Evolutionary conservation across 64 coral and sea anemone species (phyloP), one percentile per base, ranked within the genome.

Genomic region (Montipora capricornis): DNA sequence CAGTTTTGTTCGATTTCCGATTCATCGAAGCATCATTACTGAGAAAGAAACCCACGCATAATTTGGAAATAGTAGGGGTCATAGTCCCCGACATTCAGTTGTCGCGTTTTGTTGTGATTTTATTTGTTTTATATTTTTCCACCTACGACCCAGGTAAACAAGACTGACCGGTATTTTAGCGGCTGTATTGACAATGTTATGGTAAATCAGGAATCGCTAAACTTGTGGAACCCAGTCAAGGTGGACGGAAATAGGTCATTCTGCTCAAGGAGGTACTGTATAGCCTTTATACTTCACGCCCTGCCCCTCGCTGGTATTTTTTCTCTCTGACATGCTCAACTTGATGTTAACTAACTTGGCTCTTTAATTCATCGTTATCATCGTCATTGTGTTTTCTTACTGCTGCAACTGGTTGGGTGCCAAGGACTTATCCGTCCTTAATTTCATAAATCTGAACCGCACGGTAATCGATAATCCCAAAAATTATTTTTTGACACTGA

Each of bases 121-220:
- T 16, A 4, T 15, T 64, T 68, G 11, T 9, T 3, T 48, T 1
- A 77, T 77, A 4, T 4, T 10, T 20, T 6, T 74, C 76, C 76
- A 74, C 4, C 17, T 10, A 0, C 20, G 22, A 73, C 83, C 37
- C 68, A 99, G 98, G 66, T 57, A 44, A 96, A 99, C 49, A 66
- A 92, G 9, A 96, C 88, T 14, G 91, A 95, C 44, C 92, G 98
- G 16, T 95, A 83, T 68, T 96, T 96, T 71, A 89, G 92, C 58
- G 98, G 98, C 57, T 96, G 92, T 59, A 91, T 99, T 8, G 98
- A 99, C 61, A 99, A 99, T 55, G 88, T 99, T 44, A 74, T 95
- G 0, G 49, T 99, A 0, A 96, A 99, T 71, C 95, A 96, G 71
- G 80, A 95, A 16, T 68, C 73, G 6, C 78, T 99, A 24, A 77